A percentile compares a stretch with the other conserved stretches of the same genome.
Conservation (phyloP, 1,140 invertebrate species). For the Subanguina moxae region DNA sequence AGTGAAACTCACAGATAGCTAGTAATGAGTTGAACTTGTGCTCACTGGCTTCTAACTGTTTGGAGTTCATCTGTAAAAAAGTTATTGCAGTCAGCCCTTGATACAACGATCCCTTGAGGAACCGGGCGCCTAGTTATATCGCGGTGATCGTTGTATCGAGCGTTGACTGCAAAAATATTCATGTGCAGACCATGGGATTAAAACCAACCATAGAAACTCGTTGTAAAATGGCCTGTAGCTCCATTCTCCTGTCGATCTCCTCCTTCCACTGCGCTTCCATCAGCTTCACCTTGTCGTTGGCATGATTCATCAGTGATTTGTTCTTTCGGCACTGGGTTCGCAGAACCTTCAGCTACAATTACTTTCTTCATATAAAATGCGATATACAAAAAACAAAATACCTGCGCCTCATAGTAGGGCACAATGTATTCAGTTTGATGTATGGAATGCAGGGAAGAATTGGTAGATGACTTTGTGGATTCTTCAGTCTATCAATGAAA, state of each 20-base stretch:
- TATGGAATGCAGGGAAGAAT: too few species aligned
- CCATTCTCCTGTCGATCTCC: conserved; percentile 17
- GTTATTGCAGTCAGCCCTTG: not conserved
- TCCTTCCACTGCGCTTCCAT: conserved; percentile 11
- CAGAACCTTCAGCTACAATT: not conserved
- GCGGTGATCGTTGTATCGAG: not conserved
- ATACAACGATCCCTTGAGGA: too few species aligned
- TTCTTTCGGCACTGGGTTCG: not conserved
- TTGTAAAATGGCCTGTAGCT: conserved; percentile 16
- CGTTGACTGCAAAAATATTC: too few species aligned
- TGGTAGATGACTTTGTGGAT: too few species aligned
- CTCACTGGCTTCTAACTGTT: conserved; percentile 7
- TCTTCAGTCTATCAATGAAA: too few species aligned
- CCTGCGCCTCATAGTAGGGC: conserved; percentile 13
- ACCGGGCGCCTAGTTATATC: too few species aligned
- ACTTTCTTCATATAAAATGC: not conserved
- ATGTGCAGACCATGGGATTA: not conserved
- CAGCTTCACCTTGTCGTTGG: conserved; percentile 7
- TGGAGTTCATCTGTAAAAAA: conserved; percentile 9
- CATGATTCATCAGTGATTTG: conserved; percentile 15
- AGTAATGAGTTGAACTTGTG: conserved; percentile 26
- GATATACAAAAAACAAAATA: not conserved
- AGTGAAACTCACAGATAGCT: conserved; percentile 9
- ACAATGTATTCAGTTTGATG: conserved; percentile 4
- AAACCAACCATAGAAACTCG: conserved; percentile 15